Percentiles rank a stretch among this genome's conserved stretches.
Conservation (phyloP, 2,113 vertebrate species). For the Scatophagus argus region DNA sequence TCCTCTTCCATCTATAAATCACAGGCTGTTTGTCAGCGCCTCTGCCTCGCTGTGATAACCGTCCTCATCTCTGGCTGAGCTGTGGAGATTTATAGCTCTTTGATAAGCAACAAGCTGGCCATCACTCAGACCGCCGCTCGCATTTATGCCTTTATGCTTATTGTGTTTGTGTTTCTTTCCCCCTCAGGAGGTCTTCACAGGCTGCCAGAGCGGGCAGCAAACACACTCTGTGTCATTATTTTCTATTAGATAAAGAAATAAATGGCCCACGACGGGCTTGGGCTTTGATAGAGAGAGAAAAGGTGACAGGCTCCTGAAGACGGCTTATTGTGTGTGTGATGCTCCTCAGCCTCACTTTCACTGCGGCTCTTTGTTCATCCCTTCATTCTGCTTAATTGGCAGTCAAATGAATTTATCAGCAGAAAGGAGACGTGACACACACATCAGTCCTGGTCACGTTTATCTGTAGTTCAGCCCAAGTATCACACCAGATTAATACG, state of each 20-base stretch:
- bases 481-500: no score
- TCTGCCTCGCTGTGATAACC: constrained; percentile 89
- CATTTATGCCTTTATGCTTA: constrained; percentile 91
- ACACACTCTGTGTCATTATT: constrained; percentile 86
- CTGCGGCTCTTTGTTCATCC: background rate
- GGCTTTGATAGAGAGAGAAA: constrained; percentile 81
- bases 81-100: constrained; percentile 91
- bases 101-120: constrained; percentile 88
- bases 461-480: no score
- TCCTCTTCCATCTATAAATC: constrained; percentile 82
- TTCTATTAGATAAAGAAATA: constrained; percentile 91
- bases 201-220: constrained; percentile 82
- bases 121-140: constrained; percentile 82
- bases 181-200: constrained; percentile 60
- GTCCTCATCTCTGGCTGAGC: constrained; percentile 88
- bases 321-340: background rate
- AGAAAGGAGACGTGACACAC: background rate
- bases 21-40: constrained; percentile 79
- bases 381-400: constrained; percentile 28
- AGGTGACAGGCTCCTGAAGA: constrained; percentile 82
- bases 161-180: constrained; percentile 83
- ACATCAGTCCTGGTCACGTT: background rate
- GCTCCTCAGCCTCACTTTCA: background rate
- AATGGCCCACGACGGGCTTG: constrained; percentile 80
- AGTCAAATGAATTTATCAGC: constrained; percentile 32